Evolutionary conservation across 2,888 invertebrate genomes (phyloP).

Genomic region (Brachyptera risi): DNA sequence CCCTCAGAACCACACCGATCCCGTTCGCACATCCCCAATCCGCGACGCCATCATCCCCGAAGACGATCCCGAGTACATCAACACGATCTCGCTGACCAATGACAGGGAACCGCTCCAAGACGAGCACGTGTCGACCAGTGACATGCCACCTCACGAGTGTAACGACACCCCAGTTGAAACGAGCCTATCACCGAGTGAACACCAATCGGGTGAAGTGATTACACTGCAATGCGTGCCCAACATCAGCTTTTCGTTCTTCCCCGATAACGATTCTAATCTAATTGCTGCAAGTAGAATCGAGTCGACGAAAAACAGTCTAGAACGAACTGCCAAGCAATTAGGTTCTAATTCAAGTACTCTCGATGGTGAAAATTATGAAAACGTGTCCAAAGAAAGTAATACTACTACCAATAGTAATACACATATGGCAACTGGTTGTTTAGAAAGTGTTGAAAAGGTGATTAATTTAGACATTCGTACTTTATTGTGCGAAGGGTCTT

Average conservation of each 20-base stretch:
- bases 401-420: neutral
- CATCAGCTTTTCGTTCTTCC: constrained; percentile 28
- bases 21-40: neutral
- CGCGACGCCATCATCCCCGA: constrained; percentile 3
- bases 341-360: neutral
- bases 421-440: neutral
- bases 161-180: no score
- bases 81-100: neutral
- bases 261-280: constrained; percentile 10
- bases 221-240: constrained; percentile 20
- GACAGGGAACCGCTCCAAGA: neutral
- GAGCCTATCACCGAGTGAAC: no score
- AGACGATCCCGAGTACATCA: constrained; percentile 3
- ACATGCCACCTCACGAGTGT: no score
- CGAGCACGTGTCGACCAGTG: neutral
- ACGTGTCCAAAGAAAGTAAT: neutral
- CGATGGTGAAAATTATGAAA: neutral
- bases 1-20: neutral
- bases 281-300: neutral
- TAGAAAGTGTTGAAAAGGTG: constrained; percentile 10
- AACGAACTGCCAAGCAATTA: neutral
- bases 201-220: no score
- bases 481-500: neutral
- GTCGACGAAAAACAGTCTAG: constrained; percentile 2
- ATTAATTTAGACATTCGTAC: constrained; percentile 4